Conservation (phyloP, 2,113 vertebrate species). For the Chauna torquata region DNA sequence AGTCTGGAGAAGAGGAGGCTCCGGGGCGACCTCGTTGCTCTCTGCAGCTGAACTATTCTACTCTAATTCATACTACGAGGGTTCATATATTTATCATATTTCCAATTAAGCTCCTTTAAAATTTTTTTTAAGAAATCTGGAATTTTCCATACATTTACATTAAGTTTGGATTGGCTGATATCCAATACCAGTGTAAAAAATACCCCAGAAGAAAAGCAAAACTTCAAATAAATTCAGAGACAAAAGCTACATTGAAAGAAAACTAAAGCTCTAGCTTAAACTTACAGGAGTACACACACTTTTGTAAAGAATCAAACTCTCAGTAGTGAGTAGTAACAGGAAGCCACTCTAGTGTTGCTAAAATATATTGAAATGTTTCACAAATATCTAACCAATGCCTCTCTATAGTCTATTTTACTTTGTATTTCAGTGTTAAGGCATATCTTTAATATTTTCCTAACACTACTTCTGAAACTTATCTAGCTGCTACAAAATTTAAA, state of each 20-base stretch:
- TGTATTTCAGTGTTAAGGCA: background rate
- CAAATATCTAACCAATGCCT: background rate
- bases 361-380: background rate
- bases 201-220: background rate
- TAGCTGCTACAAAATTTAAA: background rate
- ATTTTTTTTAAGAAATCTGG: background rate
- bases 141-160: background rate
- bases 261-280: background rate
- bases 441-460: background rate
- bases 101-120: background rate
- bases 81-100: background rate
- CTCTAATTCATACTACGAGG: background rate
- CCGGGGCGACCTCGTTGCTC: too few species aligned
- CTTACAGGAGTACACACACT: background rate
- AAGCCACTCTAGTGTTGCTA: background rate
- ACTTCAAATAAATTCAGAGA: background rate
- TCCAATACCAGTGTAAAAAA: background rate
- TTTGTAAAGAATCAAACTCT: background rate
- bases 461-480: background rate
- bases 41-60: too few species aligned
- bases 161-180: background rate
- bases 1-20: too few species aligned
- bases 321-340: background rate
- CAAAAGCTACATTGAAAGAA: background rate
- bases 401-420: background rate